Evolutionary conservation across 2,888 invertebrate genomes (phyloP).

Genomic region (Steinernema hermaphroditum): DNA sequence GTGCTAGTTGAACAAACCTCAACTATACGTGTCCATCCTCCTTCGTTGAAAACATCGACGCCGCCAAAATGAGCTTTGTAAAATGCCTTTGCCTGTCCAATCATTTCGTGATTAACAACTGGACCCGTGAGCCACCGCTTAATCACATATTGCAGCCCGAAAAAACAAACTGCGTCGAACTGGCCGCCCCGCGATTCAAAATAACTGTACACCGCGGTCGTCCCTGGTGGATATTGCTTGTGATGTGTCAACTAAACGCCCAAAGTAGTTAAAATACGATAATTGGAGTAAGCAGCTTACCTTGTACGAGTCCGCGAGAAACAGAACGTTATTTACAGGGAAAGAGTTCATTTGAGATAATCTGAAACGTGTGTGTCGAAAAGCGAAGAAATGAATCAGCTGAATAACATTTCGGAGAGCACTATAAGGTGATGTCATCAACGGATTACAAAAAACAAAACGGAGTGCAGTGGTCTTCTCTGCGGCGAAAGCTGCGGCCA

Average conservation of each 20-base stretch:
- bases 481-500: background rate
- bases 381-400: too few relatives aligned
- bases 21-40: slow-evolving; percentile 70
- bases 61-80: slow-evolving; percentile 62
- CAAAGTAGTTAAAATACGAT: background rate
- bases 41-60: slow-evolving; percentile 69
- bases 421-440: background rate
- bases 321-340: slow-evolving; percentile 66
- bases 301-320: slow-evolving; percentile 69
- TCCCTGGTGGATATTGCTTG: slow-evolving; percentile 69
- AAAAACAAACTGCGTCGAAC: slow-evolving; percentile 69
- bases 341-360: background rate
- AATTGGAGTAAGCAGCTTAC: slow-evolving; percentile 52
- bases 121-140: slow-evolving; percentile 69
- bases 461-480: too few relatives aligned
- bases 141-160: slow-evolving; percentile 70
- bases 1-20: slow-evolving; percentile 61
- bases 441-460: too few relatives aligned
- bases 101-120: slow-evolving; percentile 69
- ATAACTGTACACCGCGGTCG: slow-evolving; percentile 69
- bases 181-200: slow-evolving; percentile 71
- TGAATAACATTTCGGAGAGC: background rate
- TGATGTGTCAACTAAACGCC: slow-evolving; percentile 67
- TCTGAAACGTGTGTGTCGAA: background rate
- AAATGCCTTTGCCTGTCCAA: slow-evolving; percentile 68